Evolutionary conservation across 1,140 invertebrate species (phyloP).

Genomic region (Mizuhopecten yessoensis): DNA sequence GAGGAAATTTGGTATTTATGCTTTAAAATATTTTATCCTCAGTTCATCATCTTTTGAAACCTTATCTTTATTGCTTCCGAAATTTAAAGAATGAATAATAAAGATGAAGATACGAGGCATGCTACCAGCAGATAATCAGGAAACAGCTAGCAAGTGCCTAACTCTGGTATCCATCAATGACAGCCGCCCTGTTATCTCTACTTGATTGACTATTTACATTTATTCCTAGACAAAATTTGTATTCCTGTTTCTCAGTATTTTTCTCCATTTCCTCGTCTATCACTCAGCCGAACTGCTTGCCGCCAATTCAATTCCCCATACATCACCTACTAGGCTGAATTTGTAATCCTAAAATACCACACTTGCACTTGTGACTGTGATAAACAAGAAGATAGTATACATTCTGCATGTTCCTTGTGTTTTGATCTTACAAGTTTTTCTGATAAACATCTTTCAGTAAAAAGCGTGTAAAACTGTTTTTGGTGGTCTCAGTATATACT

Average conservation of each 20-base stretch:
- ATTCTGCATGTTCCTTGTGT: too few relatives aligned
- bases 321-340: background rate
- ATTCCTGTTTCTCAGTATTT: background rate
- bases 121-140: background rate
- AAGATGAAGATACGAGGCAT: background rate
- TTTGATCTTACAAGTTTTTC: background rate
- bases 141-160: background rate
- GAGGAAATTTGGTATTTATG: background rate
- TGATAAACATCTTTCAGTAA: slow-evolving; percentile 10
- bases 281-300: background rate
- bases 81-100: background rate
- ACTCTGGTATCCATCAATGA: slow-evolving; percentile 30
- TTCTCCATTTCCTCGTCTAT: slow-evolving; percentile 34
- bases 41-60: slow-evolving; percentile 17
- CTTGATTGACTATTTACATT: slow-evolving; percentile 29
- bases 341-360: slow-evolving; percentile 2
- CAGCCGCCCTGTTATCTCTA: background rate
- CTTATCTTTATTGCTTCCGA: background rate
- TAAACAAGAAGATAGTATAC: background rate
- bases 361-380: background rate
- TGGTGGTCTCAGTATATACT: background rate
- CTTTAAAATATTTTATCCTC: background rate
- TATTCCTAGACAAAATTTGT: slow-evolving; percentile 24
- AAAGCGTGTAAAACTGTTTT: slow-evolving; percentile 11
- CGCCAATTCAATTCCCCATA: slow-evolving; percentile 20